These are phyloP conservation scores for Caprella mutica DNA, from an alignment of 2,888 invertebrate species.

Conservation along the genomic window DNA sequence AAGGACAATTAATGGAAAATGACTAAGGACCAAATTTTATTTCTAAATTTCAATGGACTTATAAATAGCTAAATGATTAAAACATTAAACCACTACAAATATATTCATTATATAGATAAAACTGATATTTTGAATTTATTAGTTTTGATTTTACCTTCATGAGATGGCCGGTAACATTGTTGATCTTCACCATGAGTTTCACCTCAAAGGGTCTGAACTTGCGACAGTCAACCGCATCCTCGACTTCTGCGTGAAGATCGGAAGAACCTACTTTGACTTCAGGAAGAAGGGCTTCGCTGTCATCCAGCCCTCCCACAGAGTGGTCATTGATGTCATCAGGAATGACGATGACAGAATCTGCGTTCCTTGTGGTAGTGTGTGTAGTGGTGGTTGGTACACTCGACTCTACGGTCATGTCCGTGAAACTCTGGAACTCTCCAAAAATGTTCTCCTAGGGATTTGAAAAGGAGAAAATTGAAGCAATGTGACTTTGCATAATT, in stretches of 20 bases:
- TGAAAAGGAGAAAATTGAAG: neutral
- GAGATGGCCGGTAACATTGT: conserved; percentile 89
- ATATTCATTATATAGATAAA: conserved; percentile 1
- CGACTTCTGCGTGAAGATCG: neutral
- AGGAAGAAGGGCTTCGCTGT: no score
- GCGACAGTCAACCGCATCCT: conserved; percentile 57
- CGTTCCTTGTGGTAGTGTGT: no score
- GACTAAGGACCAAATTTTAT: neutral
- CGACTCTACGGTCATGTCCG: conserved; percentile 56
- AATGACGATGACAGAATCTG: no score
- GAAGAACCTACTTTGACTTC: neutral
- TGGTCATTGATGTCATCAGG: no score
- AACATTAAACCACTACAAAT: conserved; percentile 7
- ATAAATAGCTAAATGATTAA: neutral
- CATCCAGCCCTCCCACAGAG: no score
- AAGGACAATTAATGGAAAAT: no score
- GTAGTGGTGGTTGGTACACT: no score
- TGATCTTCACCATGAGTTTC: conserved; percentile 80
- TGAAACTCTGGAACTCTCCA: conserved; percentile 87
- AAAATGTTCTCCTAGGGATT: conserved; percentile 75
- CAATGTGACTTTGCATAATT: no score
- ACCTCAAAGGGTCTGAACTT: conserved; percentile 81
- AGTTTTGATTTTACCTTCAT: conserved; percentile 50
- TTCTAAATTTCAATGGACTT: conserved; percentile 1
- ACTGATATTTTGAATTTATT: no score